Base-by-base conservation (phyloP, 2,888 invertebrate genomes). In the Lasioglossum marginatum region DNA sequence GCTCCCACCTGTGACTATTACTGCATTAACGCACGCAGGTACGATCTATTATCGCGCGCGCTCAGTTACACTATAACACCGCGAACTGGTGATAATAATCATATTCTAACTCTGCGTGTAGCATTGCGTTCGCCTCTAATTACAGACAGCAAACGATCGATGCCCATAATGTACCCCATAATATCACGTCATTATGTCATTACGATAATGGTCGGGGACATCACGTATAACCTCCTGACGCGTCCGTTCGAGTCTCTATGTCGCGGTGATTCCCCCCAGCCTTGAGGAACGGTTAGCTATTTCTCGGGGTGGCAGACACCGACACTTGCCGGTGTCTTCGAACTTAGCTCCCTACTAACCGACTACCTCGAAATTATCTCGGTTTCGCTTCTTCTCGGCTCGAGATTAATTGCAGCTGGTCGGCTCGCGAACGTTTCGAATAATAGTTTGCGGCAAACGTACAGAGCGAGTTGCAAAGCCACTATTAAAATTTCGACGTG, bases 141-240 rank as follows among this genome's bases (percentile, higher is more conserved):
- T 92, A 89, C 86, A 88, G 81, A 74, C 77, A 82, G 81, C 88
- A 82, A 89, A 88, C 92, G 88, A 92, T 92, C 92, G 91, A 92
- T 91, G 86, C 79, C 87, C 88, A 85, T 88, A 89, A 91, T 85
- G 85, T 57, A 45, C 43, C 57, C 85, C 86, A 79, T 80, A 90
- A 87, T 89, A 84, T 87, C 85, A 60, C 87, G 88, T 90, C 89
- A 86, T 92, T 91, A 89, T 77, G 86, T 86, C 86, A 86, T 91
- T 89, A 90, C 84, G 82, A 82, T 90, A 91, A 92, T 91, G 87
- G 82, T 66, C 83, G 79, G 87, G 87, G 89, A 87, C 81, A 84
- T 78, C 78, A 60, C 45, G 79, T 63, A 75, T 79, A 77, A 89
- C 70, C 72, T 73, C 34, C 43, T 27, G 79, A 81, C 37, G 74